phyloP scores from a whole-genome alignment of 2,797 vertebrate genomes.

The Onychomys torridus region DNA sequence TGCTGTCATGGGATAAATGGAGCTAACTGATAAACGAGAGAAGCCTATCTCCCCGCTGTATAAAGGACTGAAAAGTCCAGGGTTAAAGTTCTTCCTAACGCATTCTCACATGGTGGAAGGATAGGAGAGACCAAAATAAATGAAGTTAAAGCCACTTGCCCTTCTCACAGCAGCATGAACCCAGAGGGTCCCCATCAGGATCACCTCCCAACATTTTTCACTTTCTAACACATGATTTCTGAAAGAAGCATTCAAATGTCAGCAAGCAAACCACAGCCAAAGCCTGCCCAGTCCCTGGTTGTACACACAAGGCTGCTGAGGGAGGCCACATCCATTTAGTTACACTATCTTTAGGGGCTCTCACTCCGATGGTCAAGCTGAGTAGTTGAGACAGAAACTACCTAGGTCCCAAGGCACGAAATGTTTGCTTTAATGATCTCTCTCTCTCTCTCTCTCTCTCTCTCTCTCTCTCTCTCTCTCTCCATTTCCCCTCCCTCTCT shows the following conservation, averaged over 20 bases:
- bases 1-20: neutral
- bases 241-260: neutral
- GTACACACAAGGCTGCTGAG: neutral
- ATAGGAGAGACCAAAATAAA: neutral
- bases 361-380: neutral
- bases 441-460: neutral
- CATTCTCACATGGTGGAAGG: neutral
- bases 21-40: neutral
- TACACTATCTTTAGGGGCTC: neutral
- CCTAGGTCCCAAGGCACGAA: neutral
- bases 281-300: neutral
- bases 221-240: neutral
- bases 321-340: neutral
- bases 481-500: neutral
- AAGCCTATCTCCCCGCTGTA: neutral
- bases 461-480: neutral
- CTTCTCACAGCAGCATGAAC: neutral
- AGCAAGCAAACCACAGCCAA: neutral
- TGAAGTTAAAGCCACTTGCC: neutral
- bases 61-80: neutral
- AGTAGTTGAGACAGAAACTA: neutral
- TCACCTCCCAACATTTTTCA: neutral
- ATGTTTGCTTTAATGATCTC: neutral
- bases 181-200: neutral
- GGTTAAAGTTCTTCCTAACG: neutral